Evolutionary conservation across 2,888 invertebrate genomes (phyloP).

Genomic region (Osmoderma eremita): DNA sequence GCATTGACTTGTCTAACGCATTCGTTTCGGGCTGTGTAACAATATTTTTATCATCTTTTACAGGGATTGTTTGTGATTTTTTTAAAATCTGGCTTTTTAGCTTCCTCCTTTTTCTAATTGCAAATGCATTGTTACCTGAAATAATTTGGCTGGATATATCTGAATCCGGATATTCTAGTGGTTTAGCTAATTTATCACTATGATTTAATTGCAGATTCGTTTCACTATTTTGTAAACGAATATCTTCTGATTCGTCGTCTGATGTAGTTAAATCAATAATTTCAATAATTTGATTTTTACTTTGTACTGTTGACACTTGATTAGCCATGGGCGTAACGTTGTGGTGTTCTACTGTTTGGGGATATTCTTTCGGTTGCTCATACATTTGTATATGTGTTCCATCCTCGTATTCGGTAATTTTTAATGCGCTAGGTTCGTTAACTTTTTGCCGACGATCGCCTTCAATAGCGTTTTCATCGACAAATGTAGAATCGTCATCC

Average conservation of each 20-base stretch:
- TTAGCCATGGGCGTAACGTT: no score
- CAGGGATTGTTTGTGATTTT: not conserved
- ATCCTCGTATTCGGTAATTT: no score
- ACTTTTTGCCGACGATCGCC: conserved; percentile 2
- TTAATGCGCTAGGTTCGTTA: no score
- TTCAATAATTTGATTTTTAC: not conserved
- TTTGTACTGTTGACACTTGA: not conserved
- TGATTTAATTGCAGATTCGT: not conserved
- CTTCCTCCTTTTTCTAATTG: conserved; percentile 3
- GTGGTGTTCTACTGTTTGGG: not conserved
- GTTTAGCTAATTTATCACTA: not conserved
- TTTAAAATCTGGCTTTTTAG: not conserved
- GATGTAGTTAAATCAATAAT: not conserved
- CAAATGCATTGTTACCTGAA: not conserved
- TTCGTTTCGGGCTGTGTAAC: no score
- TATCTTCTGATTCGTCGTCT: not conserved
- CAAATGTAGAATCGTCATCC: conserved; percentile 2
- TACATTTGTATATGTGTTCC: no score
- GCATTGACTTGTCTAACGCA: no score
- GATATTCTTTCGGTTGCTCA: no score
- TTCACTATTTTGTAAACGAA: not conserved
- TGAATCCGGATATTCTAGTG: not conserved
- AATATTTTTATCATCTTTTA: no score
- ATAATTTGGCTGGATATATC: conserved; percentile 21
- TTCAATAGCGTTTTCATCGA: not conserved